Percentiles rank a stretch among this genome's conserved stretches.
phyloP scores from a whole-genome alignment of 2,797 vertebrate species.

The Dryobates pubescens region DNA sequence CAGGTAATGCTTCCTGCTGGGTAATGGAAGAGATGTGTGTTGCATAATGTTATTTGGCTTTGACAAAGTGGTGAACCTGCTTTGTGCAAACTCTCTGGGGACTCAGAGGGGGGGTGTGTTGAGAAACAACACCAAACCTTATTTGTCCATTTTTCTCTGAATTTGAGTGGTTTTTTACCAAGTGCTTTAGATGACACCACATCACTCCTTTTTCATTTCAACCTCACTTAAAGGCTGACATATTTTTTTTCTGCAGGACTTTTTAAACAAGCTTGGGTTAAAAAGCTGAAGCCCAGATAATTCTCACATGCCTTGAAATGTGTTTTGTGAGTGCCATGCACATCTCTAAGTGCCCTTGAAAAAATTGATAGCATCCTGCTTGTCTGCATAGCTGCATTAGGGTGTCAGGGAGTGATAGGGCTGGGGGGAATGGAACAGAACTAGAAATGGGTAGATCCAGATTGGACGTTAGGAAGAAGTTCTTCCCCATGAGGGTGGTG shows the following conservation, averaged over 20 bases:
- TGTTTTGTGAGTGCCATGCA: background rate
- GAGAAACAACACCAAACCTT: background rate
- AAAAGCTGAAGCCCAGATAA: background rate
- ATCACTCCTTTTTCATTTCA: background rate
- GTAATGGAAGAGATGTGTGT: background rate
- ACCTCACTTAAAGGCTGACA: background rate
- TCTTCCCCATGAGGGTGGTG: no score
- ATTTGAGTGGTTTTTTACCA: background rate
- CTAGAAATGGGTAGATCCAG: no score
- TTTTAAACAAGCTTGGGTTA: background rate
- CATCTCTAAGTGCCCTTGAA: background rate
- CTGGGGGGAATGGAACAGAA: no score
- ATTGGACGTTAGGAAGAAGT: no score
- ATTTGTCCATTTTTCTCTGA: background rate
- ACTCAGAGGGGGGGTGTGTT: background rate
- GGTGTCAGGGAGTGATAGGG: no score
- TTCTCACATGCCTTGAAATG: background rate
- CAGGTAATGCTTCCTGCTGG: background rate
- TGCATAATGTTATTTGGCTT: background rate
- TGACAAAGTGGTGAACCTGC: background rate
- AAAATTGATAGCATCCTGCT: background rate
- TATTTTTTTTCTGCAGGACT: background rate
- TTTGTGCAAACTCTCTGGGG: background rate
- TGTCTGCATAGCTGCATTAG: background rate
- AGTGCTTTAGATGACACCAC: background rate